Evolutionary conservation across 1,140 invertebrate genomes (phyloP).

Genomic region (Saccostrea echinata): DNA sequence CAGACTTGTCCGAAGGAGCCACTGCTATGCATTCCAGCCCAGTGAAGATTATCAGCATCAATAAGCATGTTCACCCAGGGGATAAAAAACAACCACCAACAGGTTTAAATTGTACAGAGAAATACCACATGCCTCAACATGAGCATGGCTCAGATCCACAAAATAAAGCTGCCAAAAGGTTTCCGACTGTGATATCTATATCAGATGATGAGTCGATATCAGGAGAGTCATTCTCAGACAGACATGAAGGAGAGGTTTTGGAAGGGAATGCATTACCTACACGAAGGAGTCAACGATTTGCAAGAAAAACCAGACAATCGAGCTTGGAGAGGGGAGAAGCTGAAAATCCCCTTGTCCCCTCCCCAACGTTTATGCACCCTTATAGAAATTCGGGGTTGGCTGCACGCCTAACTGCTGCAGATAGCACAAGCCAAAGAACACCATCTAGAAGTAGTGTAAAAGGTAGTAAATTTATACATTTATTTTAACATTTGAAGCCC

Average conservation of each 20-base stretch:
- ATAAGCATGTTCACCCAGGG: not conserved
- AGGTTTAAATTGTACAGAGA: not conserved
- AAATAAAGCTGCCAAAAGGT: not conserved
- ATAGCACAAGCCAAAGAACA: not conserved
- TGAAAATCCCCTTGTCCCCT: not conserved
- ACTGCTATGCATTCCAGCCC: constrained; percentile 7
- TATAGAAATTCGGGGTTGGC: not conserved
- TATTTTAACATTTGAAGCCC: too few relatives aligned
- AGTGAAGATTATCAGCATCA: not conserved
- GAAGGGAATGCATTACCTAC: not conserved
- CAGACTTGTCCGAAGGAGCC: not conserved
- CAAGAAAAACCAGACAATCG: not conserved
- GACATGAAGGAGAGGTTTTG: not conserved
- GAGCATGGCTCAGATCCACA: not conserved
- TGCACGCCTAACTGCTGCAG: not conserved
- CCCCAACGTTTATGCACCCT: not conserved
- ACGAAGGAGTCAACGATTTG: not conserved
- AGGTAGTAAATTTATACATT: not conserved
- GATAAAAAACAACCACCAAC: not conserved
- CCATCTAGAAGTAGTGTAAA: constrained; percentile 24
- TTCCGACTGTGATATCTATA: not conserved
- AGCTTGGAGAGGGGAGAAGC: not conserved
- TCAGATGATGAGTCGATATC: constrained; percentile 11
- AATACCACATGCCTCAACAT: not conserved
- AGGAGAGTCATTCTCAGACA: not conserved